A percentile compares a stretch with the other conserved stretches of the same genome.
These are phyloP conservation scores for Coluber constrictor DNA, from an alignment of 2,797 vertebrate species.

Conservation along the genomic window DNA sequence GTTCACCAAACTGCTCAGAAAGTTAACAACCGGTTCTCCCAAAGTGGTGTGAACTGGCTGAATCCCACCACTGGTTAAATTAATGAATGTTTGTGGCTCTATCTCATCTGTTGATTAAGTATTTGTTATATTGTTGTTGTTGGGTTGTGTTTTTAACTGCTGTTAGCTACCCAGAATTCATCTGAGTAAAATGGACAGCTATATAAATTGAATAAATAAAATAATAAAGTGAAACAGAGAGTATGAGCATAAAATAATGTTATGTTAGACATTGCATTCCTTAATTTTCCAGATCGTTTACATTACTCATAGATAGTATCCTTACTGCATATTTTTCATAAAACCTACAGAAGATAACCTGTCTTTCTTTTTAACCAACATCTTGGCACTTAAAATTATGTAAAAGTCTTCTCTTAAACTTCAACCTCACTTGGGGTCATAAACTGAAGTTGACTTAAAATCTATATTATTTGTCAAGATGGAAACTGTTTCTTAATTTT, in stretches of 20 bases:
- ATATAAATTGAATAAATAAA: neutral
- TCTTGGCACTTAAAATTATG: neutral
- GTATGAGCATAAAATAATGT: neutral
- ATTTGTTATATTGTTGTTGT: neutral
- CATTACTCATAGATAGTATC: neutral
- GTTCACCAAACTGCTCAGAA: no score
- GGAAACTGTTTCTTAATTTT: constrained; percentile 42
- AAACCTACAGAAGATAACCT: neutral
- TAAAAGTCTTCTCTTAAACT: neutral
- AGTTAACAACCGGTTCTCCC: no score
- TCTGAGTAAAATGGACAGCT: neutral
- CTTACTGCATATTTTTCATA: neutral
- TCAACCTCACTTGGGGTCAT: neutral
- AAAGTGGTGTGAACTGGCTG: no score
- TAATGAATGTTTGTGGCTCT: neutral
- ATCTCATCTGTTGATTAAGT: neutral
- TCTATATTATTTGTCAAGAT: constrained; percentile 27
- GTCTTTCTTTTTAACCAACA: neutral
- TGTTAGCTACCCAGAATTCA: neutral
- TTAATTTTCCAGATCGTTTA: neutral
- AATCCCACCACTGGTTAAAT: neutral
- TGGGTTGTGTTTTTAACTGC: neutral
- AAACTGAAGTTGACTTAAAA: neutral
- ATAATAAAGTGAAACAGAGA: neutral
- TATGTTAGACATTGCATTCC: neutral